Base-by-base conservation (phyloP, 2,888 invertebrate species). In the Pristionchus exspectatus region DNA sequence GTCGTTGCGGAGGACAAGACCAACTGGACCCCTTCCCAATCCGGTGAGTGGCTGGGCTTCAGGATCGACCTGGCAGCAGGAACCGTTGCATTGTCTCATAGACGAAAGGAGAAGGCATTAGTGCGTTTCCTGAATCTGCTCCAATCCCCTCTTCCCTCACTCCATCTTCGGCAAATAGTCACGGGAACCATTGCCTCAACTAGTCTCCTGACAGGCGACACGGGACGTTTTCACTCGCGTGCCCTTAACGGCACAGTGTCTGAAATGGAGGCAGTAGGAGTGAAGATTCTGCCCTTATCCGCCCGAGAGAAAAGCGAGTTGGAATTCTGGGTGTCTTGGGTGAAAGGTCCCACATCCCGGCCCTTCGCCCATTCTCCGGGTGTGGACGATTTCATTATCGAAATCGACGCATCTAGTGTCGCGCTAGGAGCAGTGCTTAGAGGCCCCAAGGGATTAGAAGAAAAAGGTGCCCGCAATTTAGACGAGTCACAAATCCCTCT, bases 1-100 rank as follows among this genome's bases (percentile, higher is more conserved):
- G 2, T 27, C 12, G 50, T 27, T 2, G 2, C 69, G 7, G 63
- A 59, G 50, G 87, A 87, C 54, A 87, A 87, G 72, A 38, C 50
- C 2, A 16, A 12, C 1, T 72, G 87, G 87, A 18, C 5, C 21
- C 63, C 85, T 3, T 2, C 59, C 5, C 33, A 33, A 30, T 3
- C 16, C 9, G 85, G 85, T 33, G 30, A 24, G 33, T 86, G 85
- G 85, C 63, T 86, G 24, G 85, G 85, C 1, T 86, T 9, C 33
- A 30, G 5, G 2, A 86, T 86, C 50, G 33, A 63, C 21, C 63
- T 86, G 2, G 33, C 7, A 5, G 33, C 1, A 33, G 85, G 85
- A 4, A 33, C 33, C 9, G 85, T 86, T 63, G 18, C 83, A 2
- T 16, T 83, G 1, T 27, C 83, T 14, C n/a, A 50, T n/a, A n/a